phyloP scores from a whole-genome alignment of 2,888 invertebrate genomes.

The Trilocha varians region DNA sequence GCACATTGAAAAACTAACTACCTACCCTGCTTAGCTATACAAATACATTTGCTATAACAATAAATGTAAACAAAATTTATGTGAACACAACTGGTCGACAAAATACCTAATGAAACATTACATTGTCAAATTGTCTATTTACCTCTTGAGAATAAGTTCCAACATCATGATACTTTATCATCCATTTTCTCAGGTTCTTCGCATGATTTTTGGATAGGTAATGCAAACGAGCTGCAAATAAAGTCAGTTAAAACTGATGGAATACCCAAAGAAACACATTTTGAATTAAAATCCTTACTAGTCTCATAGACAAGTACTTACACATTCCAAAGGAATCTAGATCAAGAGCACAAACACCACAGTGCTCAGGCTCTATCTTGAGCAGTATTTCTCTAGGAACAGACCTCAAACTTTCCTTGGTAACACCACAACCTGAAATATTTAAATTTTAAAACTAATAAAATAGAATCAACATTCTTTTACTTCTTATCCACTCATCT shows the following conservation, averaged over 20 bases:
- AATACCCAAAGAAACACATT: constrained; percentile 2
- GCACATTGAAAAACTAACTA: no score
- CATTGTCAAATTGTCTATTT: constrained; percentile 49
- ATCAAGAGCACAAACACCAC: constrained; percentile 38
- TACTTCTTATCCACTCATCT: no score
- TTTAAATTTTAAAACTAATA: background rate
- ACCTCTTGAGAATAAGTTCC: constrained; percentile 34
- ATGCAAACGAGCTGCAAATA: constrained; percentile 54
- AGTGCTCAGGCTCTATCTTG: constrained; percentile 36
- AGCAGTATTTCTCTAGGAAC: constrained; percentile 36
- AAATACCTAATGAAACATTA: constrained; percentile 47
- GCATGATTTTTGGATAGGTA: constrained; percentile 52
- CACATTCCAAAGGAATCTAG: constrained; percentile 33
- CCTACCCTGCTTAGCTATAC: no score
- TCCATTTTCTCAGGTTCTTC: constrained; percentile 51
- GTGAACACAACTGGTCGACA: constrained; percentile 39
- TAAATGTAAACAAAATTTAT: constrained; percentile 20
- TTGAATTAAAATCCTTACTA: background rate
- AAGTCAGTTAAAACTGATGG: constrained; percentile 9
- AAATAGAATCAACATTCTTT: no score
- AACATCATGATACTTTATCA: constrained; percentile 21
- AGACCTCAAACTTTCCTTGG: constrained; percentile 28
- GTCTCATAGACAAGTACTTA: constrained; percentile 23
- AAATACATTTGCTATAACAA: no score
- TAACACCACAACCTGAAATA: constrained; percentile 41